A percentile compares a stretch with the other conserved stretches of the same genome.
These are phyloP conservation scores for Lethenteron reissneri DNA, from an alignment of 2,113 vertebrate species.

Conservation along the genomic window DNA sequence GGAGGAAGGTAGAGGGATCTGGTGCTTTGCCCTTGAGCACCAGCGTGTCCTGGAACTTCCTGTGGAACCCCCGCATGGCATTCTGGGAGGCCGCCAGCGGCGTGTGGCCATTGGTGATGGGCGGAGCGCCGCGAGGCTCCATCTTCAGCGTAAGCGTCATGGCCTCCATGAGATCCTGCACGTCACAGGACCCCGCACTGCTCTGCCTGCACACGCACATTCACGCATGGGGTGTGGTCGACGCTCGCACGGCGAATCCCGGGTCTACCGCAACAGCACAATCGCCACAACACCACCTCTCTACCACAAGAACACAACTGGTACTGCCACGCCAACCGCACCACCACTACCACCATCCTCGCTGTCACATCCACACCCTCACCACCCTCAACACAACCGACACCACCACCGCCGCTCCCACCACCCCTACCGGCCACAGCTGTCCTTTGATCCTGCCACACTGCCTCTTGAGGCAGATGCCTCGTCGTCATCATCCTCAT, in stretches of 20 bases:
- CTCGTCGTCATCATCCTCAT: too few species aligned
- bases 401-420: too few species aligned
- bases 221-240: not conserved
- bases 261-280: not conserved
- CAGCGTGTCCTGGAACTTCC: slow-evolving; percentile 64
- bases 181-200: slow-evolving; percentile 41
- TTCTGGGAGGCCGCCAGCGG: slow-evolving; percentile 15
- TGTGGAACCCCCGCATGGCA: slow-evolving; percentile 53
- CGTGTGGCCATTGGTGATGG: slow-evolving; percentile 15
- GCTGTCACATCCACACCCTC: not conserved
- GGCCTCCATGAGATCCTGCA: slow-evolving; percentile 64
- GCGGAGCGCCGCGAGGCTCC: slow-evolving; percentile 28
- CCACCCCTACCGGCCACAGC: too few species aligned
- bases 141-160: slow-evolving; percentile 75
- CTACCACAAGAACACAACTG: not conserved
- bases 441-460: too few species aligned
- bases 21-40: slow-evolving; percentile 55
- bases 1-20: slow-evolving; percentile 11
- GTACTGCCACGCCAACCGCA: not conserved
- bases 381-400: too few species aligned
- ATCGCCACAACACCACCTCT: not conserved
- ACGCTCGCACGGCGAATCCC: not conserved
- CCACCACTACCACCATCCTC: not conserved
- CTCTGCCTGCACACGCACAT: slow-evolving; percentile 18
- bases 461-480: too few species aligned